Evolutionary conservation across 2,797 vertebrate species (phyloP).

Genomic region (Paguma larvata): DNA sequence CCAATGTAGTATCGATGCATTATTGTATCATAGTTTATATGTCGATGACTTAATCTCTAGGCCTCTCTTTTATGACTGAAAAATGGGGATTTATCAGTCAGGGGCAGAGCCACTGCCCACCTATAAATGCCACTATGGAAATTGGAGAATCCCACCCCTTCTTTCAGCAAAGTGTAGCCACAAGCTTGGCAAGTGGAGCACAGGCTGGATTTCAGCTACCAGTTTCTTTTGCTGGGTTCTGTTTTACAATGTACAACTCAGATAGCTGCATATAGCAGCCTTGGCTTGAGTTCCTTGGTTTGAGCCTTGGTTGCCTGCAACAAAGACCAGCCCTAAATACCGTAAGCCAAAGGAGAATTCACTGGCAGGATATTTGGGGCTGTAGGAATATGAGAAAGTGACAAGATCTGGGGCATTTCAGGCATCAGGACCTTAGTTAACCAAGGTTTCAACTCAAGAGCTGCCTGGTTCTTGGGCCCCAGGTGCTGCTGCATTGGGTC

Average conservation of each 20-base stretch:
- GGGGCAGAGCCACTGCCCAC: not conserved
- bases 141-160: constrained; percentile 25
- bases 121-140: not conserved
- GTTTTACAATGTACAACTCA: not conserved
- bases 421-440: not conserved
- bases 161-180: not conserved
- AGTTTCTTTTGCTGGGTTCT: not conserved
- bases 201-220: not conserved
- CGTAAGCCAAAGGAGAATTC: not conserved
- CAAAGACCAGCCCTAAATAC: not conserved
- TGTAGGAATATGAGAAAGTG: constrained; percentile 23
- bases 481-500: not conserved
- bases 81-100: constrained; percentile 21
- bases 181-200: not conserved
- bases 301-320: not conserved
- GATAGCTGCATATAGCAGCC: not conserved
- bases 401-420: not conserved
- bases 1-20: not conserved
- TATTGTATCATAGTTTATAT: not conserved
- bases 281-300: not conserved
- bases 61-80: constrained; percentile 10
- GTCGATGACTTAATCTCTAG: not conserved
- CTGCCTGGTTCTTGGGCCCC: not conserved
- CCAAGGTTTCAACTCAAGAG: not conserved
- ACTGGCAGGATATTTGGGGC: not conserved